phyloP scores from a whole-genome alignment of 2,888 invertebrate genomes.

The Eugnorisma glareosa region DNA sequence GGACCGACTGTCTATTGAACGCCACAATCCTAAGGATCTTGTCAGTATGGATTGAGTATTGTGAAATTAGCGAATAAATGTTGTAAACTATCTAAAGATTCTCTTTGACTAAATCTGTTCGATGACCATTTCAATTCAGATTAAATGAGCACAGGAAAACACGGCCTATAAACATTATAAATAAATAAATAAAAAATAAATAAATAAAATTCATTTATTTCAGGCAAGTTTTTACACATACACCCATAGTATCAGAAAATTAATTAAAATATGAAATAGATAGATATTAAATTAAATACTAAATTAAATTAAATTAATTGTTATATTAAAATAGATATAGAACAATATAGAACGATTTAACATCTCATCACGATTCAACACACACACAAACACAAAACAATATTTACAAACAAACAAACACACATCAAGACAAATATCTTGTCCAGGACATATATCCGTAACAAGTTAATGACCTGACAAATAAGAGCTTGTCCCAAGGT shows the following conservation, averaged over 20 bases:
- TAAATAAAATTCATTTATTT: no score
- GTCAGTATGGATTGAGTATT: neutral
- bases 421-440: conserved; percentile 32
- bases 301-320: no score
- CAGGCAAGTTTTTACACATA: no score
- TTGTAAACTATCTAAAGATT: neutral
- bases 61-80: neutral
- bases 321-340: no score
- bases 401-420: conserved; percentile 20
- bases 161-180: neutral
- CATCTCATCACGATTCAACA: neutral
- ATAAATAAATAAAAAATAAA: no score
- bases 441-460: conserved; percentile 18
- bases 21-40: neutral
- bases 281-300: no score
- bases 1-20: neutral
- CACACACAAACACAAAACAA: conserved; percentile 8
- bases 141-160: neutral
- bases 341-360: no score
- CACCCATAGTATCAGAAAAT: no score
- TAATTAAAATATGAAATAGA: no score
- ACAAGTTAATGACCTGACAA: conserved; percentile 60
- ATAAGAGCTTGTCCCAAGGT: conserved; percentile 55
- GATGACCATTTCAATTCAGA: neutral
- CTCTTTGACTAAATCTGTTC: neutral